Evolutionary conservation across 2,888 invertebrate genomes (phyloP), one percentile per base, ranked within the genome.

Genomic region (Masnerella sp.): DNA sequence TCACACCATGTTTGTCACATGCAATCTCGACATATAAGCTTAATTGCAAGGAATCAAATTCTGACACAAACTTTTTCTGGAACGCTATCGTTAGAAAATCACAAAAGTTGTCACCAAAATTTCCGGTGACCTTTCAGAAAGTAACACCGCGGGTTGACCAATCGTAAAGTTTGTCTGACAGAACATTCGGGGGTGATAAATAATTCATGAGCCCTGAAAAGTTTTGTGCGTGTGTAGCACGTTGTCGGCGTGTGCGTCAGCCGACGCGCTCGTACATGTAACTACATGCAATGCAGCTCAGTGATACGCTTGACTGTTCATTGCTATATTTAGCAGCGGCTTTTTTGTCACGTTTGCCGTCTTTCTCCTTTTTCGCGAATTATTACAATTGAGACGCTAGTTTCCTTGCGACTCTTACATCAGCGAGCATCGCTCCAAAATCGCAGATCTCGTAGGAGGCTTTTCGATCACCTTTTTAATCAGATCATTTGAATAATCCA

Each of bases 1-100:
- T 84, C 84, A 82, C 84, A 79, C 84, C 84, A 82, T 84, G 79
- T 85, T 78, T 75, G 78, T 79, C 74, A 54, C 71, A 45, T 9
- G 43, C 25, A 61, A 61, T 72, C 47, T 56, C 14, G 17, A 54
- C 47, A n/a, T 58, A 43, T 47, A 65, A 34, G 47, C 49, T 65
- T 47, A 65, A 65, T 61, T 45, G 61, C 52, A 12, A 11, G 18
- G 28, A 43, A 68, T 59, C 42, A 45, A 43, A 68, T 51, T 59
- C 51, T 52, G 20, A 12, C 30, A 20, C 22, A 38, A 52, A 17
- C 8, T 34, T 30, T 32, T 30, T 11, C n/a, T 14, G 5, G n/a
- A 45, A 8, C 5, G 7, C n/a, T n/a, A n/a, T n/a, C n/a, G n/a
- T n/a, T n/a, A n/a, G n/a, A n/a, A n/a, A n/a, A n/a, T n/a, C n/a